phyloP scores from a whole-genome alignment of 2,888 invertebrate species.

The Microctonus hyperodae region DNA sequence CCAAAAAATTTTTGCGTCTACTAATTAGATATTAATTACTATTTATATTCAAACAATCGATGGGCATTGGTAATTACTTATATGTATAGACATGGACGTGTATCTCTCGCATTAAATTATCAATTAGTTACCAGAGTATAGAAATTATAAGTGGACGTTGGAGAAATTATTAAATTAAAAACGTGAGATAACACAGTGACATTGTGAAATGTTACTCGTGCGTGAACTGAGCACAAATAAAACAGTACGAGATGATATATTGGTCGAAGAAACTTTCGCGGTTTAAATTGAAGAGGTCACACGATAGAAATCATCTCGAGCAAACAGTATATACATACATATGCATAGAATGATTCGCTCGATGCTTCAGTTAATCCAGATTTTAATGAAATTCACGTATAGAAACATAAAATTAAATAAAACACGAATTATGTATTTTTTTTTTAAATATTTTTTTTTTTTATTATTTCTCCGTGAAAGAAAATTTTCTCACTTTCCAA shows the following conservation, averaged over 20 bases:
- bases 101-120: neutral
- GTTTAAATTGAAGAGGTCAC: neutral
- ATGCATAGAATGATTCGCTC: neutral
- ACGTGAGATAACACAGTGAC: slow-evolving; percentile 1
- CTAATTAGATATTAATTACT: slow-evolving; percentile 36
- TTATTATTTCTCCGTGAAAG: slow-evolving; percentile 29
- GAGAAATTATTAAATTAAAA: slow-evolving; percentile 2
- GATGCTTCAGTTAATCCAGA: neutral
- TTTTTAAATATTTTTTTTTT: slow-evolving; percentile 29
- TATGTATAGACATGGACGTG: neutral
- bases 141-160: neutral
- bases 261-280: neutral
- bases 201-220: neutral
- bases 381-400: neutral
- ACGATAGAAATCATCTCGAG: neutral
- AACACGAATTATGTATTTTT: slow-evolving; percentile 40
- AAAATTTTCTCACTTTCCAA: slow-evolving; percentile 27
- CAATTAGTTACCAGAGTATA: neutral
- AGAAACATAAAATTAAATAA: slow-evolving; percentile 28
- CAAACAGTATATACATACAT: neutral
- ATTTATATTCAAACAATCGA: slow-evolving; percentile 12
- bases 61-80: neutral
- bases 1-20: slow-evolving; percentile 10
- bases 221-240: neutral
- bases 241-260: neutral